Evolutionary conservation across 2,888 invertebrate genomes (phyloP).

Genomic region (Ormyrus pomaceus): DNA sequence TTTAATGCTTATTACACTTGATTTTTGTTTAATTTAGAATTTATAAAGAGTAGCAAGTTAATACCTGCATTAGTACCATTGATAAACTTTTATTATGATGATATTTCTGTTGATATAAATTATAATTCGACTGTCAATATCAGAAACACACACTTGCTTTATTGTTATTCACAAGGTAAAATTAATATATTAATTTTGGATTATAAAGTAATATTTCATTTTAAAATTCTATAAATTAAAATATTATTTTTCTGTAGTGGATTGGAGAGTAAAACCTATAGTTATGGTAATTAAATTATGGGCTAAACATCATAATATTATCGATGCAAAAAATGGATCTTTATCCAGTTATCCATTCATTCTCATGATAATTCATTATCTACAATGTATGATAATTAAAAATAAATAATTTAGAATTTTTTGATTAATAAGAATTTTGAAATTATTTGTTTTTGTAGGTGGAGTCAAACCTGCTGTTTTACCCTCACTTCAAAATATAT

Average conservation of each 20-base stretch:
- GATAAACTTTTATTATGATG: background rate
- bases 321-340: conserved; percentile 14
- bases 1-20: background rate
- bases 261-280: conserved; percentile 30
- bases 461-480: conserved; percentile 87
- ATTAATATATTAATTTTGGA: conserved; percentile 3
- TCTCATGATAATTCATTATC: conserved; percentile 19
- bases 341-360: conserved; percentile 15
- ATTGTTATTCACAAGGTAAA: conserved; percentile 30
- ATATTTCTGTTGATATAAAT: conserved; percentile 23
- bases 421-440: no score
- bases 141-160: conserved; percentile 14
- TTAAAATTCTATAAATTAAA: background rate
- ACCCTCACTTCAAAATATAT: conserved; percentile 86
- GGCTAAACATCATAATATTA: conserved; percentile 17
- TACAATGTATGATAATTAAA: conserved; percentile 10
- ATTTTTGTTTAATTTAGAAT: conserved; percentile 5
- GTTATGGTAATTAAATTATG: conserved; percentile 24
- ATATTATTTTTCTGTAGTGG: background rate
- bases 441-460: conserved; percentile 74
- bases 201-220: background rate
- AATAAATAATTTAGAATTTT: no score
- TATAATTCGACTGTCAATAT: conserved; percentile 14
- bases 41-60: background rate
- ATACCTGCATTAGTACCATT: conserved; percentile 13